Evolutionary conservation across 2,888 invertebrate genomes (phyloP).

Genomic region (Xestia sexstrigata): DNA sequence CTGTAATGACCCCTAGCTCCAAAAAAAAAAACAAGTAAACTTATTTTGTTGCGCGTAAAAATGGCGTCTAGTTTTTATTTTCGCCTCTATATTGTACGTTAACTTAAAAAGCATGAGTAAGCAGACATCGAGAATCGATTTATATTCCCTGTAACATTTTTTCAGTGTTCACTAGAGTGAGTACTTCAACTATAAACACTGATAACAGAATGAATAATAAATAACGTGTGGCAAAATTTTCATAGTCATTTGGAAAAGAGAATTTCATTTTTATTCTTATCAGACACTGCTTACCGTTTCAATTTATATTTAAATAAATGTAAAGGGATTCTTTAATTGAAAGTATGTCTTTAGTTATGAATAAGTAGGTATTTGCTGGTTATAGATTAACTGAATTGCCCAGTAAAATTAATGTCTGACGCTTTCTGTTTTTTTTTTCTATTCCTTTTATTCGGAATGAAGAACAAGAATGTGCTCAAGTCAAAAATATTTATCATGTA

Average conservation of each 20-base stretch:
- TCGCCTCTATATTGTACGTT: background rate
- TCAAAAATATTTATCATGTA: background rate
- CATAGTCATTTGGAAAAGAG: background rate
- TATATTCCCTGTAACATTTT: background rate
- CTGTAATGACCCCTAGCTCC: background rate
- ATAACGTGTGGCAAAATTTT: background rate
- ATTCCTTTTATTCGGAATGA: background rate
- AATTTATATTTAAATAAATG: conserved; percentile 17
- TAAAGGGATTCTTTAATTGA: background rate
- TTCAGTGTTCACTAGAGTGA: background rate
- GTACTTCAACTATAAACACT: background rate
- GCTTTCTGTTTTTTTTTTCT: background rate
- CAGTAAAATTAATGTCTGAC: background rate
- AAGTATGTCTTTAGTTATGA: background rate
- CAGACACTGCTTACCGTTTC: background rate
- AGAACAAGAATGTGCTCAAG: background rate
- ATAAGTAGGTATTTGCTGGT: background rate
- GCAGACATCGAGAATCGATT: conserved; percentile 18
- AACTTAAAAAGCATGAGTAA: conserved; percentile 38
- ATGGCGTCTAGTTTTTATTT: conserved; percentile 19
- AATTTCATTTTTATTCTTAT: background rate
- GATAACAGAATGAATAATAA: background rate
- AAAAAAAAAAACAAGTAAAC: conserved; percentile 3
- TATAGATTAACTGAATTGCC: background rate
- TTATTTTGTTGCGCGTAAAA: background rate